phyloP scores from a whole-genome alignment of 1,140 invertebrate genomes.

The Drosophila mojavensis region DNA sequence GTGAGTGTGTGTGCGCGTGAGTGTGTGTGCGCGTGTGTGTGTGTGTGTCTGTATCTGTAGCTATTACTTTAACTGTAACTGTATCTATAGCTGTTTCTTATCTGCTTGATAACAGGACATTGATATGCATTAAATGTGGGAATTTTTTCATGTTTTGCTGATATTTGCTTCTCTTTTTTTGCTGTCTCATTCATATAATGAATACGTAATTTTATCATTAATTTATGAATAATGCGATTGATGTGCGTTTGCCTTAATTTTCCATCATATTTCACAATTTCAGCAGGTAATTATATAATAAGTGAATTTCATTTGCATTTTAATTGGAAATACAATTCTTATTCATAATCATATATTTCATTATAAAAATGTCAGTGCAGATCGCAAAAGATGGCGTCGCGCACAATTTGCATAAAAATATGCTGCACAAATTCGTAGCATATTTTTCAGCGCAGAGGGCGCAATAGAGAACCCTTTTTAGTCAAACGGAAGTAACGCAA shows the following conservation, averaged over 20 bases:
- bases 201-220: slow-evolving; percentile 48
- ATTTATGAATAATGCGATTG: slow-evolving; percentile 42
- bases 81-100: slow-evolving; percentile 20
- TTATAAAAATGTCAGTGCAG: slow-evolving; percentile 12
- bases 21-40: too few relatives aligned
- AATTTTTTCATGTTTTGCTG: slow-evolving; percentile 1
- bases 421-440: slow-evolving; percentile 20
- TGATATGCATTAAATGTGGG: slow-evolving; percentile 27
- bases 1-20: slow-evolving; percentile 1
- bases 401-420: slow-evolving; percentile 33
- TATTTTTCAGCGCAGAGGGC: slow-evolving; percentile 23
- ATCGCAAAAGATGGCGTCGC: slow-evolving; percentile 34
- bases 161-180: neutral
- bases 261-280: slow-evolving; percentile 24
- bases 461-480: neutral
- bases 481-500: neutral
- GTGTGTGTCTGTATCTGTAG: too few relatives aligned
- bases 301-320: slow-evolving; percentile 31
- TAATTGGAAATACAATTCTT: slow-evolving; percentile 28
- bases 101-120: slow-evolving; percentile 49
- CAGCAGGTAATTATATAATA: slow-evolving; percentile 11
- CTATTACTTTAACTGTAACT: slow-evolving; percentile 7
- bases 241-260: slow-evolving; percentile 15
- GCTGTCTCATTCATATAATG: slow-evolving; percentile 11
- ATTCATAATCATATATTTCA: slow-evolving; percentile 11